phyloP scores from a whole-genome alignment of 1,140 invertebrate species.

The Lordiphosa stackelbergi region DNA sequence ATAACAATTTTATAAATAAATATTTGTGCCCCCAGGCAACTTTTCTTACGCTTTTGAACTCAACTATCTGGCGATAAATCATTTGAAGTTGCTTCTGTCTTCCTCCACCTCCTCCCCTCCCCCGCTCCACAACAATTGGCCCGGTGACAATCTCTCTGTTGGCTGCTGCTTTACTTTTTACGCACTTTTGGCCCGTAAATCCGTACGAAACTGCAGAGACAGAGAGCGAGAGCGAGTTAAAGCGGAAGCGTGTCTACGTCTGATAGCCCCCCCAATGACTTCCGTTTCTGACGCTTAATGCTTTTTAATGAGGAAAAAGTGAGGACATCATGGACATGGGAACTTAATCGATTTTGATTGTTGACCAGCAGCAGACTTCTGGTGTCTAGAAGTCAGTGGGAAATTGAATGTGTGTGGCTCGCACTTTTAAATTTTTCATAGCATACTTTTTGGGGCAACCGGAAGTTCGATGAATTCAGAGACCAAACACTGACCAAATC shows the following conservation, averaged over 20 bases:
- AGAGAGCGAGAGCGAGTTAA: constrained; percentile 15
- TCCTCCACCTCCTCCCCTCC: constrained; percentile 3
- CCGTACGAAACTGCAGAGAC: constrained; percentile 34
- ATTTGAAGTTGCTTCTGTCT: constrained; percentile 61
- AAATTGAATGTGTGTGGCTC: constrained; percentile 17
- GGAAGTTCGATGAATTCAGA: constrained; percentile 26
- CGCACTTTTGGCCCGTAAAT: constrained; percentile 70
- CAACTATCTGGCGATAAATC: constrained; percentile 74
- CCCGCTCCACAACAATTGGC: constrained; percentile 50
- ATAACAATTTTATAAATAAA: constrained; percentile 76
- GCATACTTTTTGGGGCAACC: constrained; percentile 2
- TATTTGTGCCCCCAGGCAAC: constrained; percentile 61
- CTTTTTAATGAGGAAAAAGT: constrained; percentile 64
- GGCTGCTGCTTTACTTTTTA: constrained; percentile 32
- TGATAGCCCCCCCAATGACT: constrained; percentile 68
- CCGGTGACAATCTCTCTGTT: constrained; percentile 64
- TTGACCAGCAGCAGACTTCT: constrained; percentile 14
- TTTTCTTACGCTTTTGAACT: constrained; percentile 67
- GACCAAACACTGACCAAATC: constrained; percentile 39
- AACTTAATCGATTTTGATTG: constrained; percentile 66
- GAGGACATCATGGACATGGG: constrained; percentile 30
- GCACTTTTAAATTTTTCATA: constrained; percentile 21
- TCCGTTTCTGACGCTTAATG: constrained; percentile 70
- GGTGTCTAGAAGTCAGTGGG: constrained; percentile 30
- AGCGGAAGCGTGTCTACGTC: constrained; percentile 62